A percentile compares a stretch with the other conserved stretches of the same genome.
phyloP scores from a whole-genome alignment of 2,797 vertebrate genomes.

The Pangasius sanitwongsei region DNA sequence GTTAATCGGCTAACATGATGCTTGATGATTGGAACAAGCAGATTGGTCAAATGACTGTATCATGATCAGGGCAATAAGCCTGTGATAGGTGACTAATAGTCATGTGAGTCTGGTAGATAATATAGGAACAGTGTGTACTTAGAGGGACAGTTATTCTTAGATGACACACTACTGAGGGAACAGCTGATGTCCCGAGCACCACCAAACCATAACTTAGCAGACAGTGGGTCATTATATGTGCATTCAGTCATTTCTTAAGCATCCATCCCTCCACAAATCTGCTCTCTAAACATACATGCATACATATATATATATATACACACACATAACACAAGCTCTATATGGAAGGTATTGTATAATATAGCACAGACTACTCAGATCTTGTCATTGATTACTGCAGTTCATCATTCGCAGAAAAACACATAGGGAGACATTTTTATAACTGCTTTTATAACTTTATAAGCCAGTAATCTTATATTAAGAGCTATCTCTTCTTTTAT shows the following conservation, averaged over 20 bases:
- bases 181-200: constrained; percentile 44
- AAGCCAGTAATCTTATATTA: background rate
- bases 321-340: background rate
- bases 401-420: background rate
- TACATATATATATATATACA: background rate
- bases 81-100: constrained; percentile 2
- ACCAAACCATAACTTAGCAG: constrained; percentile 50
- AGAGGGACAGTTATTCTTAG: constrained; percentile 26
- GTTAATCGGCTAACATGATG: background rate
- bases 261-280: background rate
- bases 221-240: background rate
- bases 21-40: constrained; percentile 4
- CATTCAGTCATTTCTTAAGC: background rate
- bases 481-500: background rate
- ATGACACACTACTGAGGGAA: constrained; percentile 34
- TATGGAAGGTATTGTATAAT: background rate
- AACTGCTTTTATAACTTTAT: background rate
- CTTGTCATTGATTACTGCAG: background rate
- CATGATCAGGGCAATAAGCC: background rate
- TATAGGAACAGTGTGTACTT: constrained; percentile 33
- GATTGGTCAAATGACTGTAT: constrained; percentile 3
- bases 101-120: constrained; percentile 1
- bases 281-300: background rate
- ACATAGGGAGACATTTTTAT: background rate
- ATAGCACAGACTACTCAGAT: background rate